Evolutionary conservation across 2,113 vertebrate genomes (phyloP).

Genomic region (Microtus ochrogaster): DNA sequence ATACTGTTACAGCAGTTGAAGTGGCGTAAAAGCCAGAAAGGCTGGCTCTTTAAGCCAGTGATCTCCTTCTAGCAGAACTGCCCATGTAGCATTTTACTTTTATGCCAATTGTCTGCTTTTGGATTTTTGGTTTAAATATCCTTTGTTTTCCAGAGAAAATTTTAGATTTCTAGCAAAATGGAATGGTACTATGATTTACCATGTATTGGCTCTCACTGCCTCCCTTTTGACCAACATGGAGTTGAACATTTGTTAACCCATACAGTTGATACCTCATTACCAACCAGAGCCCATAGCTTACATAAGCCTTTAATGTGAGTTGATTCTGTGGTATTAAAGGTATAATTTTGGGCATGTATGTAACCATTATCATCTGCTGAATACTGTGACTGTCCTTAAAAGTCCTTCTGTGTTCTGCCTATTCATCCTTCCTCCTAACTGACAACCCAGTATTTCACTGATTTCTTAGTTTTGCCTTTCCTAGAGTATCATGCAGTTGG

Average conservation of each 20-base stretch:
- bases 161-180: slow-evolving; percentile 37
- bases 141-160: slow-evolving; percentile 19
- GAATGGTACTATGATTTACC: not conserved
- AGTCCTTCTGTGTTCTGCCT: not conserved
- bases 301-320: not conserved
- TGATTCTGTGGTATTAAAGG: not conserved
- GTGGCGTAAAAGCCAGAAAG: not conserved
- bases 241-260: not conserved
- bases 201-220: not conserved
- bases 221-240: not conserved
- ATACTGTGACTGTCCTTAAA: not conserved
- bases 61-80: not conserved
- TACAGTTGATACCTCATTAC: not conserved
- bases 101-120: not conserved
- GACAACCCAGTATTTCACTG: not conserved
- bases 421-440: not conserved
- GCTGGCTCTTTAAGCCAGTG: not conserved
- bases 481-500: not conserved
- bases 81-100: not conserved
- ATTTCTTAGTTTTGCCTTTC: slow-evolving; percentile 11
- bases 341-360: not conserved
- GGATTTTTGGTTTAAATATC: not conserved
- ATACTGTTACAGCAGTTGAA: not conserved
- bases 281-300: not conserved
- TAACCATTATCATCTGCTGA: not conserved